A percentile compares a stretch with the other conserved stretches of the same genome.
These are phyloP conservation scores for Esperia sulphurella DNA, from an alignment of 2,888 invertebrate genomes.

Conservation along the genomic window DNA sequence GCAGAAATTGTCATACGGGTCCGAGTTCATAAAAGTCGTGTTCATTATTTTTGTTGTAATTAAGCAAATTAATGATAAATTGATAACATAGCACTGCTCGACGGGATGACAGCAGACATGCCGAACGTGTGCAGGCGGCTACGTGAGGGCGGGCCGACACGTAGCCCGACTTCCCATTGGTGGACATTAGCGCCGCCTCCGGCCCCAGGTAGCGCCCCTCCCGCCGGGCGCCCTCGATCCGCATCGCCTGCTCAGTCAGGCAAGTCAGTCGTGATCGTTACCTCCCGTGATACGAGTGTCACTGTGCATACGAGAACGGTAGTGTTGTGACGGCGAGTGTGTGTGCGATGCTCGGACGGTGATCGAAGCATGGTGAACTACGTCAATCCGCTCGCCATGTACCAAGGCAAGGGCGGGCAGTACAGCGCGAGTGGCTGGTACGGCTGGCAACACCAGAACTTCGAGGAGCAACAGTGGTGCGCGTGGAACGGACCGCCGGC, in stretches of 20 bases:
- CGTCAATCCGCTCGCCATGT: conserved; percentile 84
- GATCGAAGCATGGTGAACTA: conserved; percentile 85
- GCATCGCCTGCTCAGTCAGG: conserved; percentile 34
- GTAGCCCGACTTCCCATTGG: conserved; percentile 44
- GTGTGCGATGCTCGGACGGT: conserved; percentile 73
- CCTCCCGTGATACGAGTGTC: conserved; percentile 50
- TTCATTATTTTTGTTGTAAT: conserved; percentile 71
- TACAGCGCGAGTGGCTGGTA: conserved; percentile 72
- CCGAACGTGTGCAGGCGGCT: conserved; percentile 78
- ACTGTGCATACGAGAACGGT: conserved; percentile 33
- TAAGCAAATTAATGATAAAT: conserved; percentile 56
- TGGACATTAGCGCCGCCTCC: conserved; percentile 36
- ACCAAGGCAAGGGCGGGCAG: conserved; percentile 81
- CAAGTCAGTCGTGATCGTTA: conserved; percentile 54
- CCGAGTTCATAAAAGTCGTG: conserved; percentile 46
- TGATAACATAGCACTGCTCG: conserved; percentile 35
- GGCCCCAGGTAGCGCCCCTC: conserved; percentile 10
- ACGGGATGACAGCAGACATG: conserved; percentile 2
- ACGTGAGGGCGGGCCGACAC: conserved; percentile 82
- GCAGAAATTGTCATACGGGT: not conserved
- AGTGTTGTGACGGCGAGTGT: conserved; percentile 70
- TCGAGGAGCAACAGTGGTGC: conserved; percentile 80
- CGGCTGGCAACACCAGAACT: conserved; percentile 73
- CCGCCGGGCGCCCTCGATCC: conserved; percentile 18
- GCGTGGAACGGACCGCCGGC: conserved; percentile 74